Evolutionary conservation across 2,113 vertebrate genomes (phyloP).

Genomic region (Lanius ludovicianus): DNA sequence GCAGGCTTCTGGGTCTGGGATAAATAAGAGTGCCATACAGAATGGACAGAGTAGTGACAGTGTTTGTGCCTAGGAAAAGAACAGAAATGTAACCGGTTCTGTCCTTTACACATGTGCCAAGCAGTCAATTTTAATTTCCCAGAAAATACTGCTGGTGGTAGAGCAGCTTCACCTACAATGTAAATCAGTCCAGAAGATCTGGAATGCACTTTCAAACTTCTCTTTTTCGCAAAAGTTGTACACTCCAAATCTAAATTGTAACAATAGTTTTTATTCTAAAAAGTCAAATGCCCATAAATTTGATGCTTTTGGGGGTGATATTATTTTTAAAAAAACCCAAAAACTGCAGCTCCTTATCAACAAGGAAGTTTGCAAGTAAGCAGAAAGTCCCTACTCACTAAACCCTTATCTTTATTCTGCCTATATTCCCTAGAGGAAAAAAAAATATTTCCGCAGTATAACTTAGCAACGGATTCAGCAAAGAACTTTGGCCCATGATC

Average conservation of each 20-base stretch:
- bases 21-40: background rate
- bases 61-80: background rate
- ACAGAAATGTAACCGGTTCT: background rate
- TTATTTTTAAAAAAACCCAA: no score
- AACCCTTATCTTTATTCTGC: background rate
- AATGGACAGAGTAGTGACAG: background rate
- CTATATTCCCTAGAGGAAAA: background rate
- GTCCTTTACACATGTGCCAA: background rate
- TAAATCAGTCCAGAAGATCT: background rate
- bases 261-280: background rate
- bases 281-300: background rate
- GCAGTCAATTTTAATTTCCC: background rate
- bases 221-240: background rate
- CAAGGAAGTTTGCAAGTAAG: conserved; percentile 40
- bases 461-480: background rate
- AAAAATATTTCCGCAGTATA: conserved; percentile 31
- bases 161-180: background rate
- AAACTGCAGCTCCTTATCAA: background rate
- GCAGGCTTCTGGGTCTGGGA: background rate
- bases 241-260: background rate
- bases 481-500: background rate
- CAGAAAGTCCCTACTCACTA: background rate
- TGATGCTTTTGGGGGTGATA: rapidly evolving
- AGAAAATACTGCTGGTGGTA: background rate
- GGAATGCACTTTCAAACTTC: background rate